These are phyloP conservation scores for Hyperopisus bebe DNA, from an alignment of 2,113 vertebrate species.

Conservation along the genomic window DNA sequence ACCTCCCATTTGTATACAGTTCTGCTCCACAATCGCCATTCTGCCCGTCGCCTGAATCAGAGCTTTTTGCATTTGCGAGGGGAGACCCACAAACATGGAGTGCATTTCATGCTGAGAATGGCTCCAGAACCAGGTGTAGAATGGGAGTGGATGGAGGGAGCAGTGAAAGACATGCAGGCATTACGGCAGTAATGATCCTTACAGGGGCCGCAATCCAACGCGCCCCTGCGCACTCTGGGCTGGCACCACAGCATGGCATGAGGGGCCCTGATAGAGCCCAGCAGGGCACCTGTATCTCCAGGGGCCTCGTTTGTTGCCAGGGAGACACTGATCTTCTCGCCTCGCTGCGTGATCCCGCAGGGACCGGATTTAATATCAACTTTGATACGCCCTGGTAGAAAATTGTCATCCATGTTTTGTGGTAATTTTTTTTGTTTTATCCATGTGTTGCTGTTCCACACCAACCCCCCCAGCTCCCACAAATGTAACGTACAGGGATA, in stretches of 20 bases:
- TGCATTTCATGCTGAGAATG: background rate
- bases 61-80: background rate
- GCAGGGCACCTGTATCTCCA: background rate
- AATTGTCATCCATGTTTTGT: background rate
- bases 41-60: background rate
- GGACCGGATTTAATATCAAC: background rate
- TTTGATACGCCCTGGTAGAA: background rate
- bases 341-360: background rate
- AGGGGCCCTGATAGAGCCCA: background rate
- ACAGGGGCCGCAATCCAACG: background rate
- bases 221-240: background rate
- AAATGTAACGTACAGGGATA: background rate
- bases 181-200: background rate
- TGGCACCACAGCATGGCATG: background rate
- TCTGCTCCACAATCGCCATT: background rate
- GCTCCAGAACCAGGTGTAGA: background rate
- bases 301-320: conserved; percentile 3
- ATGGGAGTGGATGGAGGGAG: background rate
- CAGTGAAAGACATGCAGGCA: background rate
- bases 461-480: background rate
- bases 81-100: background rate
- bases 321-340: conserved; percentile 1
- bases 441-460: background rate
- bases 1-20: background rate
- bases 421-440: background rate